Evolutionary conservation across 2,888 invertebrate genomes (phyloP), one percentile per base, ranked within the genome.

Genomic region (Cephus nigrinus): DNA sequence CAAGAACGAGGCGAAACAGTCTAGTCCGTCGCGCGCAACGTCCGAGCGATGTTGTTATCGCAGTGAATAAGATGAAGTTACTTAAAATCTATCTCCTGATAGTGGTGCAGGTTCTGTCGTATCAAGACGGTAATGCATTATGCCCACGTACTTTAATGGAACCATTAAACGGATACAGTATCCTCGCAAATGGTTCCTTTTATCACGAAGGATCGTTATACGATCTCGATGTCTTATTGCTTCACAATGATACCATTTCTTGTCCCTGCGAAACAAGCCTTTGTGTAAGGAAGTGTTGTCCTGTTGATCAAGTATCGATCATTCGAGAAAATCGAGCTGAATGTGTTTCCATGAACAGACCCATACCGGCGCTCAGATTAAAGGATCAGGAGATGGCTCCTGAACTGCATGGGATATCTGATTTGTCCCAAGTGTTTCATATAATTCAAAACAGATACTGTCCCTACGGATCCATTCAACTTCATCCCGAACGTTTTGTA

Each of bases 381-480:
- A 55, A 55, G 23, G 40, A 55, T 23, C 23, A 55, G 23, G 40
- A 55, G 0, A 55, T 55, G 40, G 40, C 5, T 55, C 23, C 40
- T 55, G 40, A 55, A 23, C 40, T 55, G 23, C 40, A 15, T 55
- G 40, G 23, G 23, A 55, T 55, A 23, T 55, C 40, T 9, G 5
- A 34, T 23, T 55, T 55, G 40, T 23, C 40, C 40, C 40, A 55
- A 55, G 40, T 55, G 40, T 91, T 90, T 72, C 32, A 55, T 11
- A 31, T 89, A 11, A 68, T 88, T 4, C 81, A 78, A 15, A 84
- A 82, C 34, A 80, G 75, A 71, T 40, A 12, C 9, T 90, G 87
- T 79, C 84, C 87, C 0, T 75, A 30, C 32, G 78, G 74, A 2
- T 40, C 40, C 4, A 86, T 78, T 76, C 78, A 75, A 15, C 81